phyloP scores from a whole-genome alignment of 2,888 invertebrate species.

The Polyommatus icarus region DNA sequence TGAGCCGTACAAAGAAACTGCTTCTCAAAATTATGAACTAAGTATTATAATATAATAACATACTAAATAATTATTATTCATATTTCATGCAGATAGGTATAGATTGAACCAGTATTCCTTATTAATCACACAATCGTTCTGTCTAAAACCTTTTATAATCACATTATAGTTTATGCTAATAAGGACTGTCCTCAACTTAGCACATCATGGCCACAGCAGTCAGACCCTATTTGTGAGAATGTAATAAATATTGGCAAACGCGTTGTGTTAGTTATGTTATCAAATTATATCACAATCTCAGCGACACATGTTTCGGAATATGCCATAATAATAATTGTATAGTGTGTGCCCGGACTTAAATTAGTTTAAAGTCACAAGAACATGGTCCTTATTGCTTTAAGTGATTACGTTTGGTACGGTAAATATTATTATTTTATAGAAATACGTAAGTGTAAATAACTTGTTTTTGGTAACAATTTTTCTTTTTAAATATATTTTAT shows the following conservation, averaged over 20 bases:
- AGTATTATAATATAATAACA: no score
- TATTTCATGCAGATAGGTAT: no score
- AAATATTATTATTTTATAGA: neutral
- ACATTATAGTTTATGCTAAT: neutral
- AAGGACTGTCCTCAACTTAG: constrained; percentile 13
- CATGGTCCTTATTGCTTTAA: neutral
- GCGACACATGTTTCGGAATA: neutral
- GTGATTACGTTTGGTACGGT: neutral
- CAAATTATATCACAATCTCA: constrained; percentile 19
- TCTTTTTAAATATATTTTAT: no score
- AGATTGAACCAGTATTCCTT: neutral
- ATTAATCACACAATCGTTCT: no score
- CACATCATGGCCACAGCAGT: neutral
- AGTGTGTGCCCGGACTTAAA: neutral
- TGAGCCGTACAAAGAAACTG: no score
- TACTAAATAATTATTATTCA: no score
- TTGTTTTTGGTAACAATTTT: no score
- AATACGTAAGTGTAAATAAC: no score
- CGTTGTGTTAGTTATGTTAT: constrained; percentile 24
- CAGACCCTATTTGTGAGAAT: constrained; percentile 28
- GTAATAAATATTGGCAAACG: constrained; percentile 31
- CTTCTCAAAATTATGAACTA: no score
- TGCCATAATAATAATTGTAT: neutral
- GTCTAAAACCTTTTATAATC: neutral
- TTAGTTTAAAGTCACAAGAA: neutral